Evolutionary conservation across 2,888 invertebrate species (phyloP).

Genomic region (Apamea epomidion): DNA sequence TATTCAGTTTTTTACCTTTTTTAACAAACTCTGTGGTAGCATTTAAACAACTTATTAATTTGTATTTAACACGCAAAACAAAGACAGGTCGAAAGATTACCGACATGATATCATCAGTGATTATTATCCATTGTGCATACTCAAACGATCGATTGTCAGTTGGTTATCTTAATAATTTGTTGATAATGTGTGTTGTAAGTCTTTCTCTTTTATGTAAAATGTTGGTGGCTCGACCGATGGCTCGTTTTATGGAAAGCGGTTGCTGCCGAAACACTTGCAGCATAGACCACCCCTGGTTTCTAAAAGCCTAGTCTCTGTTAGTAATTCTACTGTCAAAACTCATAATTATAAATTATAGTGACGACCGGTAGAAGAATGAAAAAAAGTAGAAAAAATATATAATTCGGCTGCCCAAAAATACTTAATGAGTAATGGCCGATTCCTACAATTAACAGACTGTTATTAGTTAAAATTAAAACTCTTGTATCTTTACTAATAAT

Average conservation of each 20-base stretch:
- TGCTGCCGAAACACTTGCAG: background rate
- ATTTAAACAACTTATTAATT: no score
- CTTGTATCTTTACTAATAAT: no score
- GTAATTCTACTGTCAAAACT: background rate
- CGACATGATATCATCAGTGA: constrained; percentile 25
- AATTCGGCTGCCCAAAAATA: background rate
- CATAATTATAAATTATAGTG: background rate
- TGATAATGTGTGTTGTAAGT: constrained; percentile 12
- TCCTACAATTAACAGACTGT: no score
- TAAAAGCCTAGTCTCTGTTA: constrained; percentile 9
- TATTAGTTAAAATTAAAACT: no score
- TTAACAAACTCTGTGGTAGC: background rate
- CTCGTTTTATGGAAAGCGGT: background rate
- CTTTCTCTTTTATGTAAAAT: background rate
- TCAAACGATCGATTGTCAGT: constrained; percentile 8
- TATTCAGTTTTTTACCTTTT: background rate
- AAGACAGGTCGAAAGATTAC: constrained; percentile 16
- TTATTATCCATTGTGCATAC: background rate
- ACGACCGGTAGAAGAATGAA: background rate
- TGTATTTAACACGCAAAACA: background rate
- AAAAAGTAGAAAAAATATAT: no score
- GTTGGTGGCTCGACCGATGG: background rate
- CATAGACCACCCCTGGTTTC: background rate
- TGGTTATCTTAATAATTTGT: constrained; percentile 30
- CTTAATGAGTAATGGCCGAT: no score